These are phyloP conservation scores for Phasia obesa DNA, from an alignment of 2,888 invertebrate genomes.

Conservation along the genomic window DNA sequence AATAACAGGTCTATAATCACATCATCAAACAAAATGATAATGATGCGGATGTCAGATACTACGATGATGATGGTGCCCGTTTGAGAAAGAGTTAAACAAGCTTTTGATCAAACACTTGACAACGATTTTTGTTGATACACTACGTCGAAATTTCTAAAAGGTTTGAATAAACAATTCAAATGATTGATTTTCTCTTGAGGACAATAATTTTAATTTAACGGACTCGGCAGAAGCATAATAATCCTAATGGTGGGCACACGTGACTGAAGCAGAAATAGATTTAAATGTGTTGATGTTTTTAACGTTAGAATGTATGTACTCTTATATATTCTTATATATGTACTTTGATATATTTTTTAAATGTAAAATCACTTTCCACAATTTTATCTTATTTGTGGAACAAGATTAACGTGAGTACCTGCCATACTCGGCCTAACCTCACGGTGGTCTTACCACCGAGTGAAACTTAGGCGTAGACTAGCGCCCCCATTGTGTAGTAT, in stretches of 20 bases:
- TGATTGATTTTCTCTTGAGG: conserved; percentile 42
- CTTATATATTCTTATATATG: too few relatives aligned
- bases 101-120: conserved; percentile 56
- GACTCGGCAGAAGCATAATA: conserved; percentile 5
- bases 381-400: too few relatives aligned
- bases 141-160: conserved; percentile 30
- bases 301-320: too few relatives aligned
- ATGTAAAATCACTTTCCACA: too few relatives aligned
- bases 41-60: conserved; percentile 37
- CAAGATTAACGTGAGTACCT: too few relatives aligned
- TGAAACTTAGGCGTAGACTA: too few relatives aligned
- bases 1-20: conserved; percentile 52
- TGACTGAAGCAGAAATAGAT: conserved; percentile 15
- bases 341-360: too few relatives aligned
- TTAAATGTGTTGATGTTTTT: conserved; percentile 2
- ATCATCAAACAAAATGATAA: conserved; percentile 57
- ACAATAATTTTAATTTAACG: conserved; percentile 29
- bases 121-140: conserved; percentile 12
- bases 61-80: not conserved
- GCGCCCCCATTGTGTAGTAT: too few relatives aligned
- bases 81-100: conserved; percentile 39
- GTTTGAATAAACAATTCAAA: not conserved
- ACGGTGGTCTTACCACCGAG: too few relatives aligned
- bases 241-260: not conserved
- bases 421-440: too few relatives aligned